These are phyloP conservation scores for Phrynocephalus vlangalii DNA, from an alignment of 2,797 vertebrate genomes.

Conservation along the genomic window DNA sequence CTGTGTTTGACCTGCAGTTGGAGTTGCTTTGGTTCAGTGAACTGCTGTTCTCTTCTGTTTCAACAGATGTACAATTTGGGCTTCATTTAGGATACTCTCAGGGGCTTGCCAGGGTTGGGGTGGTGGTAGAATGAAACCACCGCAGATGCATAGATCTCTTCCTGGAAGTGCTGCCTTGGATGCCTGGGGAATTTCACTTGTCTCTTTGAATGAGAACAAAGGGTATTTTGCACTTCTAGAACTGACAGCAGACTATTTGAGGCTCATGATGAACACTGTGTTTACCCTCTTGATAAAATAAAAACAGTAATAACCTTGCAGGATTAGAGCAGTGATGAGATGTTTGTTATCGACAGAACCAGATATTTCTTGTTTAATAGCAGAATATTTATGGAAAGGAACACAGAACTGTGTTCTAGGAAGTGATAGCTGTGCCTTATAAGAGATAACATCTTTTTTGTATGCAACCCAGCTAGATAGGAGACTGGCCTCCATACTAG, in stretches of 20 bases:
- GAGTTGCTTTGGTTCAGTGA: neutral
- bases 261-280: neutral
- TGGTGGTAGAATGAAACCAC: neutral
- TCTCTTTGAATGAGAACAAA: neutral
- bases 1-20: neutral
- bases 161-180: neutral
- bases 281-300: neutral
- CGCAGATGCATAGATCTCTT: neutral
- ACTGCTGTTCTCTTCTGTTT: neutral
- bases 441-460: neutral
- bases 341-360: neutral
- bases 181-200: neutral
- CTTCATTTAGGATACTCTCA: neutral
- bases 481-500: neutral
- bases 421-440: neutral
- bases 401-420: neutral
- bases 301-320: too few relatives aligned
- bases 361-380: neutral
- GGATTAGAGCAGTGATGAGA: neutral
- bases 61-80: neutral
- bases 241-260: neutral
- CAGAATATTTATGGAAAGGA: neutral
- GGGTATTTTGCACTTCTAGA: neutral
- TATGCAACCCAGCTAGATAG: fast-evolving
- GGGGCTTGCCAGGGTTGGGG: neutral